Evolutionary conservation across 2,797 vertebrate genomes (phyloP).

Genomic region (Neosalanx taihuensis): DNA sequence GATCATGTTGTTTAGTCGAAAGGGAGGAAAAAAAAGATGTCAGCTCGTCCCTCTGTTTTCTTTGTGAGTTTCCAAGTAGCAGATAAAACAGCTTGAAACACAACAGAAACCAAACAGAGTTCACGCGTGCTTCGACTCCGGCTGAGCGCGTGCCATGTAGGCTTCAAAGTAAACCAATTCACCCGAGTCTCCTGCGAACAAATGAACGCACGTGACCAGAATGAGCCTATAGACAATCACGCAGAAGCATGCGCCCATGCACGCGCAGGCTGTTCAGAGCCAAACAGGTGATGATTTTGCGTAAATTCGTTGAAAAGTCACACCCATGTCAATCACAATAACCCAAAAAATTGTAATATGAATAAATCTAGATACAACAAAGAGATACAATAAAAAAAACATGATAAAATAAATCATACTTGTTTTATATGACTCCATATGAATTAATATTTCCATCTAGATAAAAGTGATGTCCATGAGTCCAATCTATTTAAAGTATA

Average conservation of each 20-base stretch:
- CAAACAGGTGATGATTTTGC: constrained; percentile 21
- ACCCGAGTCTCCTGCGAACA: constrained; percentile 67
- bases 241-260: constrained; percentile 64
- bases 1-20: constrained; percentile 21
- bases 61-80: not conserved
- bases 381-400: too few relatives aligned
- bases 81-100: constrained; percentile 16
- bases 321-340: not conserved
- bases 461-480: too few relatives aligned
- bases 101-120: constrained; percentile 36
- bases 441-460: too few relatives aligned
- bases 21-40: not conserved
- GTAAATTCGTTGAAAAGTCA: not conserved
- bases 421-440: too few relatives aligned
- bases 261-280: constrained; percentile 21
- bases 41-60: constrained; percentile 6
- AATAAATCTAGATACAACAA: too few relatives aligned
- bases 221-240: constrained; percentile 66
- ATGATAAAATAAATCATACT: too few relatives aligned
- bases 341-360: not conserved
- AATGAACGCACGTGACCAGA: constrained; percentile 74
- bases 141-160: constrained; percentile 58
- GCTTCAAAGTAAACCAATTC: constrained; percentile 52
- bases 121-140: constrained; percentile 39
- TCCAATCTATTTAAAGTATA: too few relatives aligned